Evolutionary conservation across 2,888 invertebrate species (phyloP).

Genomic region (Cephonodes hylas): DNA sequence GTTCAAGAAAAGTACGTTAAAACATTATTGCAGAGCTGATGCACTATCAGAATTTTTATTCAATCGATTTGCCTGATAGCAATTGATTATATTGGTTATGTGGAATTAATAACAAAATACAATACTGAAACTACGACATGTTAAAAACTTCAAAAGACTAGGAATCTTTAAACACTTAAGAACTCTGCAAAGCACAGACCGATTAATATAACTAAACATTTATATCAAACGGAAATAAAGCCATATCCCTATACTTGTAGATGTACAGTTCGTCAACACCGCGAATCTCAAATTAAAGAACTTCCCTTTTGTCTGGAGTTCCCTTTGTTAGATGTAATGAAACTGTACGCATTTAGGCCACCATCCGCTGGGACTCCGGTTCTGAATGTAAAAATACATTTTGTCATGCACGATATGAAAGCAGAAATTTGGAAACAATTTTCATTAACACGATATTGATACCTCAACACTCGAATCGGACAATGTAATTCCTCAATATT

Average conservation of each 20-base stretch:
- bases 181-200: background rate
- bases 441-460: background rate
- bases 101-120: no score
- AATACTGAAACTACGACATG: background rate
- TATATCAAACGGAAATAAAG: background rate
- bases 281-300: slow-evolving; percentile 9
- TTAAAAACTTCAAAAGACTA: background rate
- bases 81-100: no score
- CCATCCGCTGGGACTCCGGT: background rate
- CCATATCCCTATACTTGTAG: background rate
- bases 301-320: slow-evolving; percentile 12
- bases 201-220: background rate
- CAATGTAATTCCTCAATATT: background rate
- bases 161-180: background rate
- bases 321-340: background rate
- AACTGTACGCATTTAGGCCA: slow-evolving; percentile 1
- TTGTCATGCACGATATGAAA: background rate
- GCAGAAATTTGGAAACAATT: background rate
- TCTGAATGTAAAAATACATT: background rate
- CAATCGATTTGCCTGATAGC: no score
- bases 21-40: no score
- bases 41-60: no score
- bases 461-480: background rate
- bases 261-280: background rate
- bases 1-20: background rate